Evolutionary conservation across 64 coral and sea anemone genomes (phyloP), one percentile per base, ranked within the genome.

Genomic region (Porites lutea): DNA sequence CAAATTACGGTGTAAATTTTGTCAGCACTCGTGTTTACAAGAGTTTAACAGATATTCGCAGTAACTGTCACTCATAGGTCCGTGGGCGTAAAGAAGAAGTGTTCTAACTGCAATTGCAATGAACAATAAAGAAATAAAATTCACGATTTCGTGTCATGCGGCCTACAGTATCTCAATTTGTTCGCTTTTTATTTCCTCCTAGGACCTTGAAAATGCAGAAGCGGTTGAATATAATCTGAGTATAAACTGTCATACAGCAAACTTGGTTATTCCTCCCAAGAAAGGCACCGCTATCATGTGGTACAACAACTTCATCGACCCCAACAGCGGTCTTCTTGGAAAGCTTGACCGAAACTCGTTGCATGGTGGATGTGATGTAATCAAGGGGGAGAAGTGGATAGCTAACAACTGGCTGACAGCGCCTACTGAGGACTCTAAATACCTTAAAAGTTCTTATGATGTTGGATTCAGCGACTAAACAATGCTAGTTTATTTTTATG

Each of bases 311-410:
- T 72, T 68, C 20, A 47, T 92, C 8, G 94, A 96, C 71, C 51
- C 77, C 11, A 78, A 92, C 10, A 96, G 77, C 21, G 79, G 90
- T 45, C 84, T 92, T 8, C 89, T 92, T 63, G 94, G 94, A 18
- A 72, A 81, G 2, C 53, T 92, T 48, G 94, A 96, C 37, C 59
- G 82, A 82, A 74, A 96, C 22, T 91, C 89, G 19, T 8, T 91
- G 10, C 89, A 91, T 82, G 89, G 89, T 19, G 89, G 89, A 13
- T 91, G 89, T 69, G 79, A 91, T 46, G 89, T 91, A 49, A 68
- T 83, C 37, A 79, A 93, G 69, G 94, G 94, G 21, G 88, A 90
- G 4, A 96, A 96, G 75, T 96, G 94, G 94, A 96, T 96, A 8
- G 91, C 91, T 27, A 96, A 88, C 8, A 87, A 82, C 44, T 96